Base-by-base conservation (phyloP, 2,888 invertebrate species). In the Eurois occulta region DNA sequence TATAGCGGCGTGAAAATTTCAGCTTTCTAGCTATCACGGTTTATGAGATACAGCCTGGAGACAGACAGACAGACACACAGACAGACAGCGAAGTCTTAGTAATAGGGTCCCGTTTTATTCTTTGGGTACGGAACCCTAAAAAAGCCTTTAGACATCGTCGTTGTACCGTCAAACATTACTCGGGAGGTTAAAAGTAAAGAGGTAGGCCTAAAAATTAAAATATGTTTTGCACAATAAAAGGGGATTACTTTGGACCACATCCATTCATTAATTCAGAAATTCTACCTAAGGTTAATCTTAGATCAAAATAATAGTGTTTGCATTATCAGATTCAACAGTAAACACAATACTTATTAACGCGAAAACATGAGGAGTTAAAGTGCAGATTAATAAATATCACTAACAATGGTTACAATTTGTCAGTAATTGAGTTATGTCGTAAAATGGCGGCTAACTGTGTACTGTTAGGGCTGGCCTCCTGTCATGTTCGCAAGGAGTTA, bases 361-460 rank as follows among this genome's bases (percentile, higher is more conserved):
- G 77, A 52, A 68, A 81, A 80, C 72, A 82, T 83, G 64, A 72
- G 1, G 24, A 77, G 75, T 68, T 77, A 70, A 83, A 80, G 64
- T 75, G 74, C 83, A 86, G 35, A 86, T 85, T 78, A 86, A 86
- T 84, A 84, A 86, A 85, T 85, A 85, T 52, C 21, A 46, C 46
- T 71, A 84, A 84, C 84, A 84, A 84, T 84, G 78, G 78, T 72
- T 78, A 75, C 86, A 82, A 84, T 86, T 84, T 84, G 84, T 86
- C 83, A 72, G 74, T 86, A 84, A 84, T 84, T 78, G 78, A 84
- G 84, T 84, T 86, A 84, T 82, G 86, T 32, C 1, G 60, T 70
- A 72, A 64, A 82, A 85, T 73, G 73, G 67, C 52, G 52, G 46
- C 64, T 66, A 58, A 78, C 83, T 75, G 74, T 81, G 86, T 32